Percentiles rank a stretch among this genome's conserved stretches.
Conservation (phyloP, 2,797 vertebrate species). For the Peromyscus aztecus region DNA sequence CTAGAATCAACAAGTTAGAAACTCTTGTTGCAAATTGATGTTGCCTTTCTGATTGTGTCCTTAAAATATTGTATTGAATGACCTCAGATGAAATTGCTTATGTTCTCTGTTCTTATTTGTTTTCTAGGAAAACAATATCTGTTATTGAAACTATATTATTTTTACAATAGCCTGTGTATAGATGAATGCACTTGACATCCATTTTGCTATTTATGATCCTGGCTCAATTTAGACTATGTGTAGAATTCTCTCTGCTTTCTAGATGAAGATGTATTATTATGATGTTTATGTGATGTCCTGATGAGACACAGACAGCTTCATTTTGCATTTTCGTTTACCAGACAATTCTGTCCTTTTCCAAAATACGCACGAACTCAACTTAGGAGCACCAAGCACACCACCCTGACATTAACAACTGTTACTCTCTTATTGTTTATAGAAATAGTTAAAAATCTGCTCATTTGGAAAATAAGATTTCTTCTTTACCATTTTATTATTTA, state of each 20-base stretch:
- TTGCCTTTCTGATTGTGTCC: constrained; percentile 37
- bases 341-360: not conserved
- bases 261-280: constrained; percentile 38
- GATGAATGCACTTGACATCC: constrained; percentile 52
- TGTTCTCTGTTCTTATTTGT: constrained; percentile 49
- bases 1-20: constrained; percentile 60
- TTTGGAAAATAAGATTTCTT: constrained; percentile 14
- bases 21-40: constrained; percentile 52
- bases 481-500: not conserved
- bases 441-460: not conserved
- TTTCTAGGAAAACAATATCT: constrained; percentile 45
- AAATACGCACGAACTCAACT: not conserved
- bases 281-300: constrained; percentile 8
- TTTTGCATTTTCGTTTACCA: constrained; percentile 49
- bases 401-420: not conserved
- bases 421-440: not conserved
- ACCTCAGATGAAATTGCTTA: constrained; percentile 60
- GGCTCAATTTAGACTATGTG: not conserved
- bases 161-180: constrained; percentile 35
- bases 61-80: constrained; percentile 59
- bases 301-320: constrained; percentile 21
- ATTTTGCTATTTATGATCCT: constrained; percentile 51
- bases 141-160: constrained; percentile 33
- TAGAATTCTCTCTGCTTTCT: constrained; percentile 45
- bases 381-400: not conserved